Base-by-base conservation (phyloP, 2,113 vertebrate genomes). In the Micronisus gabar region DNA sequence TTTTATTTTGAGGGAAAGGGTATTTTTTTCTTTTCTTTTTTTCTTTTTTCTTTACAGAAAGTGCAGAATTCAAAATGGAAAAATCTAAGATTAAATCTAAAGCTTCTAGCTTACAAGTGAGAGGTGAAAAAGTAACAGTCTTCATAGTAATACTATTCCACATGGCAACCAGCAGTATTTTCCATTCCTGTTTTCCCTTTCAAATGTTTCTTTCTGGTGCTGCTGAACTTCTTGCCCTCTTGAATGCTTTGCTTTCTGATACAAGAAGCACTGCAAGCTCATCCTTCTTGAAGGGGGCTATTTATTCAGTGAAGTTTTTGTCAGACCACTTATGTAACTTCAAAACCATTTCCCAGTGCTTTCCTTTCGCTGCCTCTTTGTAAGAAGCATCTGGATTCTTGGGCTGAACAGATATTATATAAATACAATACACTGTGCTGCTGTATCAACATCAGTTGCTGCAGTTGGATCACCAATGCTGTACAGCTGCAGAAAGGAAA, bases 141-240 rank as follows among this genome's bases (percentile, higher is more conserved):
- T 89, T 85, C 36, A 55, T 80, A 56, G 76, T 61, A 94, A 92
- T 58, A 80, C 70, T 95, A 73, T 87, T 87, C 91, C 84, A 85
- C 48, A 91, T 76, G 89, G 93, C 78, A 95, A 91, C 38, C 62
- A 66, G 50, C 81, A 81, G 11, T 80, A 84, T 84, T 97, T 96
- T 96, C 93, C 93, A 13, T 76, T 93, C 45, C 91, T 96, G 76
- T 70, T 95, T 96, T 95, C 89, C 93, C 85, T 95, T 91, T 95
- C 84, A 91, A n/a, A 45, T 56, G 19, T 61, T 94, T 92, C 53
- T 87, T 95, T 85, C 34, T 93, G 34, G 27, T 89, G 53, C 83
- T 95, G 89, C 70, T 95, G 91, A 92, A 96, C 76, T 92, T 86
- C 66, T 94, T 89, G 58, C 55, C 89, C 84, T 68, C 62, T 73